These are phyloP conservation scores for Pelobates fuscus DNA, from an alignment of 2,113 vertebrate genomes.

Conservation along the genomic window DNA sequence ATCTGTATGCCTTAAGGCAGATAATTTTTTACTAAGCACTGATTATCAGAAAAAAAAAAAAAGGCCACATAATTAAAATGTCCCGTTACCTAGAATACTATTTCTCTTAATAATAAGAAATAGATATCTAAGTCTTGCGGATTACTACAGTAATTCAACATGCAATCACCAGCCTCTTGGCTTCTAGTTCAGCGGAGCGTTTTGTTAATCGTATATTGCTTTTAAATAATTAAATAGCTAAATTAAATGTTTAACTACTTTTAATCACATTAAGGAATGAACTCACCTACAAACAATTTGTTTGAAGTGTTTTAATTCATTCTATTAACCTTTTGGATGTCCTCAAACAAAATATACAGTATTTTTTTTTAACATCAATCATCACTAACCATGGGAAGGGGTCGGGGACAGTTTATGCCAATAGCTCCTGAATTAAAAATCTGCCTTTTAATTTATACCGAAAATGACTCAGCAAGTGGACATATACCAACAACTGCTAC, in stretches of 20 bases:
- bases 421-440: too few relatives aligned
- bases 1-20: too few relatives aligned
- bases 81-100: conserved; percentile 38
- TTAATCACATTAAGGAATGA: neutral
- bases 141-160: conserved; percentile 37
- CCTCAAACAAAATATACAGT: too few relatives aligned
- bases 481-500: too few relatives aligned
- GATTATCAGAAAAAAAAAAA: conserved; percentile 1
- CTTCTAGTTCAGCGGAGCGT: conserved; percentile 27
- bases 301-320: too few relatives aligned
- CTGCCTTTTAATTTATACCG: too few relatives aligned
- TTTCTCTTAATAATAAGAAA: conserved; percentile 29
- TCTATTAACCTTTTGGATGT: too few relatives aligned
- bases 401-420: too few relatives aligned
- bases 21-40: conserved; percentile 18
- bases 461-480: too few relatives aligned
- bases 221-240: conserved; percentile 5
- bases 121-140: conserved; percentile 27
- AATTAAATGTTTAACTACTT: neutral
- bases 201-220: neutral
- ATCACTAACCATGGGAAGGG: too few relatives aligned
- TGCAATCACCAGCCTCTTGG: conserved; percentile 2
- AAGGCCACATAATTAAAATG: conserved; percentile 18
- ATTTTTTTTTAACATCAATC: too few relatives aligned
- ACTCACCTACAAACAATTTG: too few relatives aligned